Percentiles rank a stretch among this genome's conserved stretches.
Evolutionary conservation across 2,797 vertebrate genomes (phyloP).

Genomic region (Schizopygopsis pylzovi): DNA sequence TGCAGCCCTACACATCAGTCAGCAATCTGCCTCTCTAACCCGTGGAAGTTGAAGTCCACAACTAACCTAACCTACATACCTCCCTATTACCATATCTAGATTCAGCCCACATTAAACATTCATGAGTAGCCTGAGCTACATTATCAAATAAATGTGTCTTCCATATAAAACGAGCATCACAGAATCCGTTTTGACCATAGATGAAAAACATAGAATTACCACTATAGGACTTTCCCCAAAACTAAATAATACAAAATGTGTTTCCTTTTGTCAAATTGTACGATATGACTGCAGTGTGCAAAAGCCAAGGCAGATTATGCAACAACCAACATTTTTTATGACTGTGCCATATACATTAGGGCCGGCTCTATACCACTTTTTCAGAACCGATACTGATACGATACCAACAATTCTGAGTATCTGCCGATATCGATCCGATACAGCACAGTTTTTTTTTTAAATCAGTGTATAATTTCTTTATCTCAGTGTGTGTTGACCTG

Average conservation of each 20-base stretch:
- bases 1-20: too few relatives aligned
- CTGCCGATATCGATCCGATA: too few relatives aligned
- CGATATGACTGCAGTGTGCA: neutral
- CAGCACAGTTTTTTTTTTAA: too few relatives aligned
- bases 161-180: neutral
- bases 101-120: slow-evolving; percentile 30
- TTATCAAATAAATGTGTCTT: slow-evolving; percentile 32
- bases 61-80: slow-evolving; percentile 41
- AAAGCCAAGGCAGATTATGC: neutral
- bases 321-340: neutral
- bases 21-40: neutral
- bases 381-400: too few relatives aligned
- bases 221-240: neutral
- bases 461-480: too few relatives aligned
- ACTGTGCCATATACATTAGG: neutral
- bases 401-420: too few relatives aligned
- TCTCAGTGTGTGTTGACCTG: too few relatives aligned
- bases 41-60: slow-evolving; percentile 10
- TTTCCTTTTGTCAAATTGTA: neutral
- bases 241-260: neutral
- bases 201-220: neutral
- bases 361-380: too few relatives aligned
- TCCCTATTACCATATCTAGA: slow-evolving; percentile 43
- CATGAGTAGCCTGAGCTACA: slow-evolving; percentile 32
- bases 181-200: neutral